Conservation (phyloP, 2,797 vertebrate species). For the Eospalax fontanierii region DNA sequence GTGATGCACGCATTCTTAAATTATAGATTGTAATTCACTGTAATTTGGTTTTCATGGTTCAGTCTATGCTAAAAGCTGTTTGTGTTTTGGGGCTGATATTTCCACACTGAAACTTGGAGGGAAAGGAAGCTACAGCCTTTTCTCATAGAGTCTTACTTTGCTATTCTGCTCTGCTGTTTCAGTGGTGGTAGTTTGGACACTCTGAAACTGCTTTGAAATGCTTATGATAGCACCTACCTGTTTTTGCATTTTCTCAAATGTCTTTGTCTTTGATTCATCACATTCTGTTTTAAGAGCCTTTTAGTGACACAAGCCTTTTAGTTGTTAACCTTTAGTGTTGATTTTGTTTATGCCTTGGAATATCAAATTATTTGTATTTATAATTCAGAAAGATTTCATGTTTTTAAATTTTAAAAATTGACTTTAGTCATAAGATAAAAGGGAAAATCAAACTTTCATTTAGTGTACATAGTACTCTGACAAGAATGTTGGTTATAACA, state of each 20-base stretch:
- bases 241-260: neutral
- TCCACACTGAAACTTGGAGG: neutral
- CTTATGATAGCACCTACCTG: neutral
- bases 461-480: neutral
- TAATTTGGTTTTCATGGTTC: slow-evolving; percentile 44
- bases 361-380: slow-evolving; percentile 44
- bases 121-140: slow-evolving; percentile 15
- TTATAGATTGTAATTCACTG: neutral
- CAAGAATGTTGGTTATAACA: neutral
- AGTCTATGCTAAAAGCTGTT: neutral
- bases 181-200: neutral
- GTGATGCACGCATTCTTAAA: neutral
- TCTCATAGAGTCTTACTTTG: neutral
- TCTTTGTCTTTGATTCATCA: slow-evolving; percentile 24
- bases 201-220: neutral
- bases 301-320: slow-evolving; percentile 5
- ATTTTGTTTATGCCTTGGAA: slow-evolving; percentile 21
- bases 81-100: slow-evolving; percentile 9
- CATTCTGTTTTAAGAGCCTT: slow-evolving; percentile 48
- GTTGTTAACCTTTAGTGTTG: slow-evolving; percentile 5
- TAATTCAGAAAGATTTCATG: slow-evolving; percentile 16
- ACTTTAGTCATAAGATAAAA: slow-evolving; percentile 35
- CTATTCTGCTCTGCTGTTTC: slow-evolving; percentile 32
- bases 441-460: slow-evolving; percentile 38
- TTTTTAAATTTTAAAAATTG: slow-evolving; percentile 40